Evolutionary conservation across 1,140 invertebrate genomes (phyloP).

Genomic region (Drosophila burlai): DNA sequence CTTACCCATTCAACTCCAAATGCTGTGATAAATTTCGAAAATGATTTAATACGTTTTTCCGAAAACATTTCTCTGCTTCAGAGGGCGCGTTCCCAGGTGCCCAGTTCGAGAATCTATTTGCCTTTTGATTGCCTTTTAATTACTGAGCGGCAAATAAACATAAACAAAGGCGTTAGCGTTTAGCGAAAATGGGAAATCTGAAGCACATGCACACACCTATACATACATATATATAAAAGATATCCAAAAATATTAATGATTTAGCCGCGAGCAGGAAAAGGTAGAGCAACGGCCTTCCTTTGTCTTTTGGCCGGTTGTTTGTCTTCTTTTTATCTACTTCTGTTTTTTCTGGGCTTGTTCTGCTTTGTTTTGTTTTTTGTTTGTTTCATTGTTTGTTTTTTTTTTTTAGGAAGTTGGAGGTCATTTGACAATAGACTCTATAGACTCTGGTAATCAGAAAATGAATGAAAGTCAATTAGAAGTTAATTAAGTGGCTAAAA

Average conservation of each 20-base stretch:
- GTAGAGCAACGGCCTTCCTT: slow-evolving; percentile 32
- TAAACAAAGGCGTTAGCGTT: slow-evolving; percentile 55
- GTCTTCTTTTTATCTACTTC: slow-evolving; percentile 13
- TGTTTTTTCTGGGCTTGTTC: neutral
- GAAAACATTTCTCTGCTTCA: neutral
- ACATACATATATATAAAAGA: neutral
- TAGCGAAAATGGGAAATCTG: slow-evolving; percentile 27
- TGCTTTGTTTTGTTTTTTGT: neutral
- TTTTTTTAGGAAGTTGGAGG: neutral
- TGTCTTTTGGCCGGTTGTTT: slow-evolving; percentile 27
- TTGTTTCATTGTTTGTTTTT: neutral
- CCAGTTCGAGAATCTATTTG: slow-evolving; percentile 49
- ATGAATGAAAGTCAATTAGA: slow-evolving; percentile 17
- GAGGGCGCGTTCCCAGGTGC: slow-evolving; percentile 22
- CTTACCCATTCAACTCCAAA: neutral
- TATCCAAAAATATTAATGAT: slow-evolving; percentile 35
- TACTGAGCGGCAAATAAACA: slow-evolving; percentile 75
- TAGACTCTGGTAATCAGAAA: neutral
- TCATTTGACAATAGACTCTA: slow-evolving; percentile 1
- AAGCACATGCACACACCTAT: neutral
- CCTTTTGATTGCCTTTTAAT: slow-evolving; percentile 75
- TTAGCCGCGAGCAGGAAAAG: slow-evolving; percentile 18
- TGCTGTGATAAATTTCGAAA: neutral
- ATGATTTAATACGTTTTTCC: neutral
- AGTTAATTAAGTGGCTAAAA: neutral